Evolutionary conservation across 1,140 invertebrate genomes (phyloP).

Genomic region (Drosophila novamexicana): DNA sequence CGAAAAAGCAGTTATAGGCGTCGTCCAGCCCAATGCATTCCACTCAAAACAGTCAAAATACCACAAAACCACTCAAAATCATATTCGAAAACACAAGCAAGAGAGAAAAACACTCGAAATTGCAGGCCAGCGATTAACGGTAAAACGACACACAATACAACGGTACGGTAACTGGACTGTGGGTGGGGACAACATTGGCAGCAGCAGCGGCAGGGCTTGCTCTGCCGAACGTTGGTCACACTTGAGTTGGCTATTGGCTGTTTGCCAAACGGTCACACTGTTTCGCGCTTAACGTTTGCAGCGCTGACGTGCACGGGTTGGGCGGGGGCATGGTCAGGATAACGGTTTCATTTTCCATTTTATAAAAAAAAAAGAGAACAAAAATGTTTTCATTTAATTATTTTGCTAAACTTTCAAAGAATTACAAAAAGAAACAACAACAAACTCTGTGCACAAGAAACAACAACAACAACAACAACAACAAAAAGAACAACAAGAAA

Average conservation of each 20-base stretch:
- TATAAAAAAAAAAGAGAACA: not conserved
- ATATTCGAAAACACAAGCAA: too few species aligned
- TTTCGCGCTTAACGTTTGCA: too few species aligned
- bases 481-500: slow-evolving; percentile 18
- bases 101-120: not conserved
- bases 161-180: not conserved
- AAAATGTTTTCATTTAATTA: not conserved
- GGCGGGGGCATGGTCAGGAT: not conserved
- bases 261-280: not conserved
- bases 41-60: not conserved
- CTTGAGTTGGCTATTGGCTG: too few species aligned
- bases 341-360: slow-evolving; percentile 48
- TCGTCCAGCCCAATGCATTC: not conserved
- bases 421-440: slow-evolving; percentile 1
- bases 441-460: slow-evolving; percentile 26
- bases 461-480: slow-evolving; percentile 7
- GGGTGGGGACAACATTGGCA: too few species aligned
- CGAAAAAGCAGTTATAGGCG: not conserved
- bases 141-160: not conserved
- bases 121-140: not conserved
- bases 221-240: too few species aligned
- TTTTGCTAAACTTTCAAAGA: slow-evolving; percentile 10
- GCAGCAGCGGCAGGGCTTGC: too few species aligned
- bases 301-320: too few species aligned
- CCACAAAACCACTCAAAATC: not conserved